Conservation (phyloP, 1,140 invertebrate species). For the Octopus bimaculoides region DNA sequence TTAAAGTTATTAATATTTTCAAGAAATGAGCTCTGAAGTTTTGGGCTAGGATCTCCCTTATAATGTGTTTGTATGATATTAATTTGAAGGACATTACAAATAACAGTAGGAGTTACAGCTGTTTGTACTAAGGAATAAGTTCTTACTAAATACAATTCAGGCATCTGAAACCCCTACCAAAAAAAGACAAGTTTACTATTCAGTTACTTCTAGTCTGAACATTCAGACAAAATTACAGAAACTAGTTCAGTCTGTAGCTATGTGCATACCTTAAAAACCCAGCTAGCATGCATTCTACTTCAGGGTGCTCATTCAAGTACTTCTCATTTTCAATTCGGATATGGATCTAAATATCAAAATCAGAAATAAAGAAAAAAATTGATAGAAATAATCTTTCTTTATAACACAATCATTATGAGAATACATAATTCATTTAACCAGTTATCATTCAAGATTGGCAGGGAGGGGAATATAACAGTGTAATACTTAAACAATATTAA, state of each 20-base stretch:
- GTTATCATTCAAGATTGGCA: not conserved
- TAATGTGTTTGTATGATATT: not conserved
- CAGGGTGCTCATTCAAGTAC: constrained; percentile 52
- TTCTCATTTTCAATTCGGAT: constrained; percentile 51
- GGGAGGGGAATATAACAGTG: too few species aligned
- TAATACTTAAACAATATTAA: not conserved
- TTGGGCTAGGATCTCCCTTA: too few species aligned
- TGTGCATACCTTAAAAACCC: constrained; percentile 45
- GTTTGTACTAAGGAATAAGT: not conserved
- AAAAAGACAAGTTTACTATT: not conserved
- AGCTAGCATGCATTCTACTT: constrained; percentile 51
- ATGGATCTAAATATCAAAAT: constrained; percentile 37
- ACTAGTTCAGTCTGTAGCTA: not conserved
- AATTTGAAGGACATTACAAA: not conserved
- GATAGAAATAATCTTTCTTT: not conserved
- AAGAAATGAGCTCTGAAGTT: too few species aligned
- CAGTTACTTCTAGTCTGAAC: not conserved
- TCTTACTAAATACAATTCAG: not conserved
- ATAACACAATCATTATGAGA: not conserved
- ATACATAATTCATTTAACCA: not conserved
- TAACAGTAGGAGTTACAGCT: not conserved
- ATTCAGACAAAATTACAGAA: not conserved
- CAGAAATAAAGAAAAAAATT: constrained; percentile 14
- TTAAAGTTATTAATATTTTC: too few species aligned
- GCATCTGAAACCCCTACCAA: not conserved